Evolutionary conservation across 2,113 vertebrate species (phyloP).

Genomic region (Chaetops frenatus): DNA sequence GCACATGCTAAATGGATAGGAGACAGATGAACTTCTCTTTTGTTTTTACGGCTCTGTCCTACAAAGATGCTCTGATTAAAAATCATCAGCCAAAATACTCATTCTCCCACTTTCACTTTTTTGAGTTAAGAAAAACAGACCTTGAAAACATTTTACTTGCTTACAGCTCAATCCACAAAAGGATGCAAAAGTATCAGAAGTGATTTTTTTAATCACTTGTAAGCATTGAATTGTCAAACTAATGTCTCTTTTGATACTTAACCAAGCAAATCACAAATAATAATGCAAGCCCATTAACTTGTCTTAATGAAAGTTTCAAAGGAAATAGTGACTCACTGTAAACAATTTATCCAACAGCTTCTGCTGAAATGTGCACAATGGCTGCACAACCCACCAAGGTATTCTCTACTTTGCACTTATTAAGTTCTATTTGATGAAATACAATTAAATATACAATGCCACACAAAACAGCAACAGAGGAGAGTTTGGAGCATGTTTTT

Average conservation of each 20-base stretch:
- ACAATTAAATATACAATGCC: neutral
- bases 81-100: neutral
- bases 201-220: constrained; percentile 18
- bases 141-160: neutral
- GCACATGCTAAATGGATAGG: neutral
- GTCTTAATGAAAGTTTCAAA: constrained; percentile 42
- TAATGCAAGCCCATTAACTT: neutral
- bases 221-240: neutral
- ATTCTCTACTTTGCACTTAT: neutral
- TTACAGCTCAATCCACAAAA: neutral
- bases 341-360: neutral
- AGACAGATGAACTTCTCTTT: neutral
- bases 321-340: neutral
- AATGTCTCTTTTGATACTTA: constrained; percentile 18
- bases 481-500: neutral
- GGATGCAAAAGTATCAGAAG: neutral
- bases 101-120: neutral
- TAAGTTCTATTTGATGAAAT: neutral
- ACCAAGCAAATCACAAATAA: constrained; percentile 45
- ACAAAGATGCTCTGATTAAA: neutral
- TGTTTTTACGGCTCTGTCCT: neutral
- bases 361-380: neutral
- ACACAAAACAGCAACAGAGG: neutral
- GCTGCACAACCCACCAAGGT: neutral
- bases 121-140: neutral